These are phyloP conservation scores for Coranthus polyacanthus DNA, from an alignment of 2,797 vertebrate species.

Conservation along the genomic window DNA sequence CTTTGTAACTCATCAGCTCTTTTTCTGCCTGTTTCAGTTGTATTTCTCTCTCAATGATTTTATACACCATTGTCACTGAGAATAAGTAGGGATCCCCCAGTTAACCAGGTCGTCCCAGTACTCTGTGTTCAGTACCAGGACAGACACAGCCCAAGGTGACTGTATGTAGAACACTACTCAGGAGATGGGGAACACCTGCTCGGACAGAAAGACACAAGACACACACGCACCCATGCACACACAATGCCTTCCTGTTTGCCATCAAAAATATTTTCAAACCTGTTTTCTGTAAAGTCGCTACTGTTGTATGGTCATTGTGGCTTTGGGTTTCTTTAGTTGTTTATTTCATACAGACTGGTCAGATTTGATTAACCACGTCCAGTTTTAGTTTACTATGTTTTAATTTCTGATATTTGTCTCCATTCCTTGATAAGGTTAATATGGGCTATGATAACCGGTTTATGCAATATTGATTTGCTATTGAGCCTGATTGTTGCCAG, in stretches of 20 bases:
- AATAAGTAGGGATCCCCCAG: slow-evolving; percentile 58
- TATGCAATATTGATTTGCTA: slow-evolving; percentile 79
- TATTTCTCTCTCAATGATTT: neutral
- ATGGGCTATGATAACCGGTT: slow-evolving; percentile 73
- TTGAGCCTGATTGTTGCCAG: slow-evolving; percentile 77
- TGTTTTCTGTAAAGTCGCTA: slow-evolving; percentile 16
- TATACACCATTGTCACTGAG: slow-evolving; percentile 24
- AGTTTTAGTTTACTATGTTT: no score
- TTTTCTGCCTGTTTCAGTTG: neutral
- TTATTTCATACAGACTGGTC: slow-evolving; percentile 28
- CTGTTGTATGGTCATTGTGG: neutral
- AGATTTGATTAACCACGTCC: slow-evolving; percentile 34
- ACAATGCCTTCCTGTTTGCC: slow-evolving; percentile 6
- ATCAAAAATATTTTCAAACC: slow-evolving; percentile 25
- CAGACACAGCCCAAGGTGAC: slow-evolving; percentile 79
- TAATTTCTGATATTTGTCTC: slow-evolving; percentile 49
- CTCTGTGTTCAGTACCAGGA: slow-evolving; percentile 59
- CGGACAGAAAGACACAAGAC: slow-evolving; percentile 32
- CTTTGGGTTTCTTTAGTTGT: slow-evolving; percentile 9
- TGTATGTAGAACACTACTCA: slow-evolving; percentile 76
- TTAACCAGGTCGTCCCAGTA: slow-evolving; percentile 55
- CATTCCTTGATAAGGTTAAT: slow-evolving; percentile 69
- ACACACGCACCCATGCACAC: slow-evolving; percentile 21
- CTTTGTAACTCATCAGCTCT: no score
- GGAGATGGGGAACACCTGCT: slow-evolving; percentile 74